Base-by-base conservation (phyloP, 2,797 vertebrate species). In the Pseudochirops cupreus region DNA sequence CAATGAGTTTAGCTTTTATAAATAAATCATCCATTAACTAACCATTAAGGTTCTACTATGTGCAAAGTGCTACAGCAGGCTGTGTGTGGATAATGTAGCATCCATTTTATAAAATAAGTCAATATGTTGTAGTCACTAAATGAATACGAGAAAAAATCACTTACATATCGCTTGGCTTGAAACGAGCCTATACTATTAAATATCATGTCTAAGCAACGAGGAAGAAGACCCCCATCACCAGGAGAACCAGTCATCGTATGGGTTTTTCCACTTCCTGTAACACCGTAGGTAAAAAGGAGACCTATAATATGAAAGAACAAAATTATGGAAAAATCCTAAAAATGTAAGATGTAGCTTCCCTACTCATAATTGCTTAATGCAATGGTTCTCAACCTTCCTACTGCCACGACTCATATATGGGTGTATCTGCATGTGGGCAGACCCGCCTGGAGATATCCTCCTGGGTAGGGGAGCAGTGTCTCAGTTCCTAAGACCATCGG, bases 191-290 rank as follows among this genome's bases (percentile, higher is more conserved):
- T 99, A 96, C 99, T 99, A 98, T 99, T 99, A 96, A 99, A 99
- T 95, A 99, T 99, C 99, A 99, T 99, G 98, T 99, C 99, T n/a
- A 99, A 98, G 56, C 99, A 99, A 0, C 99, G 99, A 0, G 99
- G 99, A 56, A 99, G 99, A 57, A 99, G 99, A 3, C 99, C 99
- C 56, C 99, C 99, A 0, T 99, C 99, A 0, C 99, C 99, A 0
- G 99, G 99, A 18, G 99, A 99, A 0, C 99, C 99, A 0, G 99
- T 99, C 99, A 99, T 99, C 13, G 99, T 99, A 96, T 99, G 99
- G 0, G 99, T 99, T 97, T 99, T 99, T 31, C 99, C 99, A 33
- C 99, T 99, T 96, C 99, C 99, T 0, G 99, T 99, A 96, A 99
- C 99, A 0, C 99, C 99, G 0, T 99, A 99, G 0, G 99, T 99